These are phyloP conservation scores for Drosophila lutescens DNA, from an alignment of 2,888 invertebrate genomes.

Conservation along the genomic window DNA sequence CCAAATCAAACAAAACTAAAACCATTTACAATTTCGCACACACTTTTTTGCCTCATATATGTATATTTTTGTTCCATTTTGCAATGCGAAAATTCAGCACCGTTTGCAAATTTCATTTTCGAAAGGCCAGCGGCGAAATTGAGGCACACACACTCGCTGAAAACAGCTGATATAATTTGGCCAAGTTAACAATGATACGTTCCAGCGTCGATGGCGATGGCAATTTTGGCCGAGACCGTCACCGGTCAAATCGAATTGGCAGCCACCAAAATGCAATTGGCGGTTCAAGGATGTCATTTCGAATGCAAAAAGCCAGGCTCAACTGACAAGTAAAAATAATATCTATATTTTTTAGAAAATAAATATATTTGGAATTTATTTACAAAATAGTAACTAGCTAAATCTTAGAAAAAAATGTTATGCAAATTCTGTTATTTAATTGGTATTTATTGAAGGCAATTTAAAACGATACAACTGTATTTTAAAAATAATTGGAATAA, in stretches of 20 bases:
- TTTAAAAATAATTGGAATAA: too few relatives aligned
- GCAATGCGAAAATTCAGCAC: slow-evolving; percentile 2
- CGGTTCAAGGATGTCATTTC: slow-evolving; percentile 55
- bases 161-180: slow-evolving; percentile 59
- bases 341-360: too few relatives aligned
- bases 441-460: too few relatives aligned
- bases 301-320: slow-evolving; percentile 43
- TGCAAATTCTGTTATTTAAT: too few relatives aligned
- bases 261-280: slow-evolving; percentile 53
- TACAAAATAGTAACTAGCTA: too few relatives aligned
- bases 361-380: too few relatives aligned
- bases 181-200: slow-evolving; percentile 63
- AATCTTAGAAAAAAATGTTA: too few relatives aligned
- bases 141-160: slow-evolving; percentile 33
- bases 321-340: background rate
- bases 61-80: slow-evolving; percentile 1
- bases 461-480: too few relatives aligned
- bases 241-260: slow-evolving; percentile 60
- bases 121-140: slow-evolving; percentile 25
- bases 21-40: background rate
- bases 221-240: slow-evolving; percentile 16
- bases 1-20: slow-evolving; percentile 1
- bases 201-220: slow-evolving; percentile 26
- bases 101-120: slow-evolving; percentile 30
- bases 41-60: background rate